Conservation (phyloP, 2,113 vertebrate species). For the Scytalopus superciliaris region DNA sequence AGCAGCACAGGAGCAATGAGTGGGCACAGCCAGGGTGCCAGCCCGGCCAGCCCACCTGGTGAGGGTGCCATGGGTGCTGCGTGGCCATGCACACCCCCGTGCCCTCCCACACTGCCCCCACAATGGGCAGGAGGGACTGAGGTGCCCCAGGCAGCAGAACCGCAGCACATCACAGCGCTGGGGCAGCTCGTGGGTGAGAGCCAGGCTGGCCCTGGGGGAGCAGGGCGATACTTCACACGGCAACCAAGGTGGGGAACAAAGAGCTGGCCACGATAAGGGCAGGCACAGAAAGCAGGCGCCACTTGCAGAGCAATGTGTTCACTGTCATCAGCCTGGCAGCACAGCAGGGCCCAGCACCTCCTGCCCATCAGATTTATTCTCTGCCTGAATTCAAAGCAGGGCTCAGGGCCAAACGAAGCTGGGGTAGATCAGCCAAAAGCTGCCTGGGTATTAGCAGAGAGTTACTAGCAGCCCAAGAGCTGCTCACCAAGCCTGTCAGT, state of each 20-base stretch:
- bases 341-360: not conserved
- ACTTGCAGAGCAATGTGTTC: not conserved
- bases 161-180: fast-evolving
- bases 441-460: not conserved
- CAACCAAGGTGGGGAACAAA: too few species aligned
- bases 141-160: not conserved
- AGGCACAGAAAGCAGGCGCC: constrained; percentile 13
- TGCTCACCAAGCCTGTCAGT: not conserved
- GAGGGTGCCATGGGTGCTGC: not conserved
- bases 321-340: constrained; percentile 23
- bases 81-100: fast-evolving
- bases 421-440: not conserved
- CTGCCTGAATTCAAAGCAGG: not conserved
- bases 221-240: fast-evolving
- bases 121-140: not conserved
- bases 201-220: not conserved
- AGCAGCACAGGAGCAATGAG: not conserved
- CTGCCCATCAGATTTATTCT: constrained; percentile 36
- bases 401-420: not conserved
- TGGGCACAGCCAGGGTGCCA: not conserved
- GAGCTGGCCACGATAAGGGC: not conserved
- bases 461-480: not conserved
- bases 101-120: not conserved
- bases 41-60: fast-evolving
- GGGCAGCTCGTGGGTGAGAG: fast-evolving